Evolutionary conservation across 2,888 invertebrate genomes (phyloP), one percentile per base, ranked within the genome.

Genomic region (Yponomeuta plumbellus): DNA sequence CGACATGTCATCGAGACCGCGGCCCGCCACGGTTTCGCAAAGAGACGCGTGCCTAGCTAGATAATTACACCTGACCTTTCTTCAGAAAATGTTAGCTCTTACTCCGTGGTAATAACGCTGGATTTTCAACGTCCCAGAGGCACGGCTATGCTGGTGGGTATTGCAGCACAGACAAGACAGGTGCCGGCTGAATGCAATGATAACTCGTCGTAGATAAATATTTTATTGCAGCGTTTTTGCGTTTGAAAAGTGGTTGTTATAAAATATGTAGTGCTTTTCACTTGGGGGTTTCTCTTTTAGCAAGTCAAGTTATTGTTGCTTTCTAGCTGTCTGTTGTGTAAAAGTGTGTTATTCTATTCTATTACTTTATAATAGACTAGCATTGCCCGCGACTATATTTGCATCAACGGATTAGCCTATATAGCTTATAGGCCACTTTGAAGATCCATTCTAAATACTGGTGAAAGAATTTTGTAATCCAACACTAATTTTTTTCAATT

Each of bases 11-110:
- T 61, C 61, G 66, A 22, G 22, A 26, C n/a, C 70, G 71, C 67
- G 34, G 34, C 71, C 71, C 72, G 73, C 67, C 65, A 66, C 68
- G 69, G 77, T 80, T 74, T 80, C 76, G 76, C 78, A 81, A 80
- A 64, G 61, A 61, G 66, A 58, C 65, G 65, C 65, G 65, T 78
- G 80, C 75, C 74, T 71, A 59, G 70, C 67, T 67, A 71, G 67
- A 72, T 75, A 73, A 75, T 75, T 73, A 73, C 26, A 52, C 44
- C 44, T 52, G 44, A 13, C 44, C 44, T 52, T 52, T 52, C 44
- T 52, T 17, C 1, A 52, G 44, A 52, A 52, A 52, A 17, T 17
- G 5, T 13, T 17, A 3, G 17, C 44, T 1, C 44, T 52, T 52
- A 52, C 17, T 52, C 44, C 17, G 13, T 13, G 44, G 44, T 52